Conservation (phyloP, 1,140 invertebrate species). For the Drosophila malerkotliana region DNA sequence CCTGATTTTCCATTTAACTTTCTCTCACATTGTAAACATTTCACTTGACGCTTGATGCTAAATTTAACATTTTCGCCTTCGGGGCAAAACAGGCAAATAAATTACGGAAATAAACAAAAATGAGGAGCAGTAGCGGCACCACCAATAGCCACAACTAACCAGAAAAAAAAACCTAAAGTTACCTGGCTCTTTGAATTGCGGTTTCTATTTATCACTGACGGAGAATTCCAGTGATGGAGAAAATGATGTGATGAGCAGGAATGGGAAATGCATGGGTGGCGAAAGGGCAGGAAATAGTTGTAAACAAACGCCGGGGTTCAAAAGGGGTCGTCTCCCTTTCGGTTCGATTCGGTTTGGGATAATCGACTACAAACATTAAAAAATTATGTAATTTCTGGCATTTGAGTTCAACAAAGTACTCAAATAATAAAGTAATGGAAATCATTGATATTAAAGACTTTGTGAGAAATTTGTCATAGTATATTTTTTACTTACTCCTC, state of each 20-base stretch:
- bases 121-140: slow-evolving; percentile 19
- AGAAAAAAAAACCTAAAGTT: slow-evolving; percentile 36
- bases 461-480: slow-evolving; percentile 1
- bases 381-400: slow-evolving; percentile 25
- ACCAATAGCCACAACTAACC: slow-evolving; percentile 3
- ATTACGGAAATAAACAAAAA: slow-evolving; percentile 78
- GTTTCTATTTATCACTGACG: slow-evolving; percentile 47
- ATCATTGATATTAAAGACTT: no score
- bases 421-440: no score
- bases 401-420: not conserved
- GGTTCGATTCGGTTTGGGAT: slow-evolving; percentile 10
- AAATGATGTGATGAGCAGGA: slow-evolving; percentile 12
- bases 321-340: slow-evolving; percentile 4
- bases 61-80: slow-evolving; percentile 74
- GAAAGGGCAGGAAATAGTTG: slow-evolving; percentile 21
- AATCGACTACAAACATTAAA: slow-evolving; percentile 10
- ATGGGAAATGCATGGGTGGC: slow-evolving; percentile 32
- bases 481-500: slow-evolving; percentile 1
- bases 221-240: slow-evolving; percentile 18
- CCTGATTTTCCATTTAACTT: slow-evolving; percentile 67
- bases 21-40: slow-evolving; percentile 81
- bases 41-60: slow-evolving; percentile 76
- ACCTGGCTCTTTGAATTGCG: slow-evolving; percentile 52
- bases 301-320: slow-evolving; percentile 11
- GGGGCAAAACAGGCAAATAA: slow-evolving; percentile 66